Conservation (phyloP, 2,113 vertebrate genomes). For the Phocoena sinus region DNA sequence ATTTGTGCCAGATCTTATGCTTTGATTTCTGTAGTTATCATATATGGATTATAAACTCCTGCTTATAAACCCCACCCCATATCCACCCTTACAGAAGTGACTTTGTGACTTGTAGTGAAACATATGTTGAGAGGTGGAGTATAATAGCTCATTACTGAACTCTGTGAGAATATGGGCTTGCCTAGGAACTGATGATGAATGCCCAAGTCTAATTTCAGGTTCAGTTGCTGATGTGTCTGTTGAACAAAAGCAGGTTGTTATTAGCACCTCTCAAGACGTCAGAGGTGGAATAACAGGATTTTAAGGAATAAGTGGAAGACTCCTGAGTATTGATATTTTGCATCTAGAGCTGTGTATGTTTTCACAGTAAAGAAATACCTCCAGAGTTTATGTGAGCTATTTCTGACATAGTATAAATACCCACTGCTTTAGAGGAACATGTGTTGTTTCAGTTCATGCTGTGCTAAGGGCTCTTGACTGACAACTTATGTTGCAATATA, state of each 20-base stretch:
- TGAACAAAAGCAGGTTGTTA: not conserved
- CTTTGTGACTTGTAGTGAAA: not conserved
- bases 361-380: not conserved
- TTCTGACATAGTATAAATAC: not conserved
- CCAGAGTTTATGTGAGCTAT: not conserved
- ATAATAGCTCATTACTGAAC: not conserved
- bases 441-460: not conserved
- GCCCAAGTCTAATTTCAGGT: not conserved
- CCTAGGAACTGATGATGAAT: not conserved
- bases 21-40: not conserved
- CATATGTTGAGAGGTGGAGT: not conserved
- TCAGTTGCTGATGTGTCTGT: not conserved
- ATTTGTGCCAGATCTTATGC: not conserved
- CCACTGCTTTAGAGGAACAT: not conserved
- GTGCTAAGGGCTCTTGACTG: slow-evolving; percentile 7
- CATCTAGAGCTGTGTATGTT: not conserved
- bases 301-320: not conserved
- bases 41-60: not conserved
- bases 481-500: not conserved
- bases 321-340: not conserved
- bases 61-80: not conserved
- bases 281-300: not conserved
- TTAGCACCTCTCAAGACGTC: not conserved
- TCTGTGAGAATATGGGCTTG: not conserved
- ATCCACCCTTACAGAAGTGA: not conserved